A percentile compares a stretch with the other conserved stretches of the same genome.
Conservation (phyloP, 2,797 vertebrate species). For the Denticeps clupeoides region DNA sequence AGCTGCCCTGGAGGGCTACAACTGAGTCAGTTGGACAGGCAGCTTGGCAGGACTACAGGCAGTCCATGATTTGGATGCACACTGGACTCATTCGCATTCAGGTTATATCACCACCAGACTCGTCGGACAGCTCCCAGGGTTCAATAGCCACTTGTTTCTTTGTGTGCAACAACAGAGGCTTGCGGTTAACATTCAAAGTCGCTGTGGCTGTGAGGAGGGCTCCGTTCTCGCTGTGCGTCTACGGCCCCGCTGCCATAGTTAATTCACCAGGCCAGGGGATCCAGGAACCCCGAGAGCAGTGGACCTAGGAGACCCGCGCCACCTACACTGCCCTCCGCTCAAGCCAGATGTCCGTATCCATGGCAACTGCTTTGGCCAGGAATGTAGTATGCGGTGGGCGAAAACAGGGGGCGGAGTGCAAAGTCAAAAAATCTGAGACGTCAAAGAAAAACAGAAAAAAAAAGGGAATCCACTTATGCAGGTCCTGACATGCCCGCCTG, state of each 20-base stretch:
- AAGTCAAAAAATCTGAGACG: slow-evolving; percentile 31
- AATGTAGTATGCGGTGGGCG: slow-evolving; percentile 14
- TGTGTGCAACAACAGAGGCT: neutral
- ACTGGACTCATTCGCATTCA: slow-evolving; percentile 43
- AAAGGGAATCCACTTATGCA: slow-evolving; percentile 26
- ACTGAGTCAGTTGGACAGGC: slow-evolving; percentile 41
- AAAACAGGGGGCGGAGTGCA: slow-evolving; percentile 33
- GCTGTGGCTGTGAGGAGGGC: neutral
- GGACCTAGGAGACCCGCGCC: slow-evolving; percentile 26
- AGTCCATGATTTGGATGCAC: slow-evolving; percentile 39
- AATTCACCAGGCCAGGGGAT: slow-evolving; percentile 8
- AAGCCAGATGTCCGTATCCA: slow-evolving; percentile 49
- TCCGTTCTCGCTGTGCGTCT: neutral
- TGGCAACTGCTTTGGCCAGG: slow-evolving; percentile 52
- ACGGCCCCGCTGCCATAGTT: neutral
- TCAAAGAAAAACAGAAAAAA: slow-evolving; percentile 20
- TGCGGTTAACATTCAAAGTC: neutral
- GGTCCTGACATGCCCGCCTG: slow-evolving; percentile 44
- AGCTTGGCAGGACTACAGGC: slow-evolving; percentile 40
- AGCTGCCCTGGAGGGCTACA: slow-evolving; percentile 34
- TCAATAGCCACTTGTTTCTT: neutral
- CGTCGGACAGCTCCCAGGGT: neutral
- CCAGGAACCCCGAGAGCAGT: slow-evolving; percentile 6
- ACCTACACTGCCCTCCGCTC: slow-evolving; percentile 42
- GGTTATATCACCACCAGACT: slow-evolving; percentile 2